Evolutionary conservation across 1,140 invertebrate genomes (phyloP), one percentile per base, ranked within the genome.

Genomic region (Wiebesia pumilae): DNA sequence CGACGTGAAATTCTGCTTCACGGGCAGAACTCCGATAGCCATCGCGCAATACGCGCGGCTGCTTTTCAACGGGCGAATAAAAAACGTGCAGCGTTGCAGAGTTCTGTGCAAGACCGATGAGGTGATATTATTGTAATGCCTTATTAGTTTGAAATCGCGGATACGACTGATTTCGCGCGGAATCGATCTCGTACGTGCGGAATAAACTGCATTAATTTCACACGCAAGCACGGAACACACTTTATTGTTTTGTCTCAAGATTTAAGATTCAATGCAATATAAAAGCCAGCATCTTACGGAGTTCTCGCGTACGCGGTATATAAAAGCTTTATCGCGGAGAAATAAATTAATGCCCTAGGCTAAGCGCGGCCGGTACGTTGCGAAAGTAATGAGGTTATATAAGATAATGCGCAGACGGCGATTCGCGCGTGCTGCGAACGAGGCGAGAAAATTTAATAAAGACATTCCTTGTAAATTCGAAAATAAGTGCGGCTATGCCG

Each of bases 351-450:
- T 83, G 33, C 43, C 38, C 27, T 51, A 54, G 77, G 30, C 43
- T 58, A n/a, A 14, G 77, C 77, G 77, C 47, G 10, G 62, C 21
- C 27, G 30, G 33, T 47, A 6, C 33, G 21, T 84, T 84, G 82
- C 82, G 82, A 71, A 77, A 84, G 71, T 58, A 75, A 58, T 40
- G 51, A 84, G 82, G 14, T 84, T 84, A 65, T 30, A 30, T 65
- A 77, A 84, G 82, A 84, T 83, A 71, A 62, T 43, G 16, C 43
- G 21, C 51, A 27, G 10, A 27, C 43, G 75, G 35, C 9, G 87
- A 90, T 91, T 91, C 89, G 77, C 89, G 88, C 89, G 84, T 88
- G 88, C 83, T 73, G 43, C 71, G 38, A 24, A 35, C 67, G 78
- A 51, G 75, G 54, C 51, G 78, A 65, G 62, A 62, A 73, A 79